Percentiles rank a stretch among this genome's conserved stretches.
phyloP scores from a whole-genome alignment of 2,888 invertebrate species.

The Suillia variegata region DNA sequence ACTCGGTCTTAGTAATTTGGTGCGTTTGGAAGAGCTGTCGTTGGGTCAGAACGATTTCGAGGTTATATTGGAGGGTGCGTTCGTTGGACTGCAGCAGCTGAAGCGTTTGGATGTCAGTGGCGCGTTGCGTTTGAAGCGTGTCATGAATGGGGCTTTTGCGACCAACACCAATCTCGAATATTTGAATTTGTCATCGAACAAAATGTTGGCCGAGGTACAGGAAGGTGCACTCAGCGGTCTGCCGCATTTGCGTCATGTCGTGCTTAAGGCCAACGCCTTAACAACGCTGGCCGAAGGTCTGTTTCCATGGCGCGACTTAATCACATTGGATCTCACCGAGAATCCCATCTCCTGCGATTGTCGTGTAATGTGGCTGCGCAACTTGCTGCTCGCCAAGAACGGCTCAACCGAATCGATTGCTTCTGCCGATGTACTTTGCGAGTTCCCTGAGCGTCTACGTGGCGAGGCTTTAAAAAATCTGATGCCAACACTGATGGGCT shows the following conservation, averaged over 20 bases:
- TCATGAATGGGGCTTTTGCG: conserved; percentile 79
- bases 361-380: conserved; percentile 78
- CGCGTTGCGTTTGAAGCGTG: conserved; percentile 72
- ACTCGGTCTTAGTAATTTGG: conserved; percentile 71
- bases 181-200: conserved; percentile 77
- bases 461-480: conserved; percentile 73
- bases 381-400: conserved; percentile 64
- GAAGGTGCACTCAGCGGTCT: conserved; percentile 83
- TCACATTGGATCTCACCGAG: conserved; percentile 77
- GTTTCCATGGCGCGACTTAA: conserved; percentile 79
- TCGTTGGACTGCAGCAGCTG: conserved; percentile 78
- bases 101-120: conserved; percentile 80
- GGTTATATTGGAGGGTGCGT: conserved; percentile 73
- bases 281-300: conserved; percentile 77
- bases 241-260: conserved; percentile 78
- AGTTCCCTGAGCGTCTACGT: conserved; percentile 74
- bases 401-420: conserved; percentile 53
- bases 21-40: conserved; percentile 78
- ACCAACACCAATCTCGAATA: conserved; percentile 83
- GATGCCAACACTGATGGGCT: conserved; percentile 79
- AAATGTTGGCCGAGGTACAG: conserved; percentile 74
- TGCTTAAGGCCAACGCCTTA: conserved; percentile 79
- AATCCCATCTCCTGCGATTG: conserved; percentile 85
- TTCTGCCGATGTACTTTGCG: conserved; percentile 68
- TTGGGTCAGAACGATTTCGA: conserved; percentile 84